Percentiles rank a stretch among this genome's conserved stretches.
These are phyloP conservation scores for Meteorus colon DNA, from an alignment of 2,888 invertebrate species.

Conservation along the genomic window DNA sequence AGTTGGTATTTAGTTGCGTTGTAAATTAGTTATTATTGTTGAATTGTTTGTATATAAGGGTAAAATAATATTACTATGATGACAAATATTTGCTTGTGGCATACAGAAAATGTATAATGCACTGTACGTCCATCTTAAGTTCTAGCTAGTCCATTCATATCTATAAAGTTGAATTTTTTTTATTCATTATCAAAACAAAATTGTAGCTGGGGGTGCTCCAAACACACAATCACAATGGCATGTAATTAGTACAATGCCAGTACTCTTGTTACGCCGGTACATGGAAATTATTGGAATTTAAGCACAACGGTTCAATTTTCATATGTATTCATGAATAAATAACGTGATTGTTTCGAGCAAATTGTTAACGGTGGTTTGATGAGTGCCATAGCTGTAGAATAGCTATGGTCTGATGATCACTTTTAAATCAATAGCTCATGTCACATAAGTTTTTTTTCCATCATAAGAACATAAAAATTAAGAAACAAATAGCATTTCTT, in stretches of 20 bases:
- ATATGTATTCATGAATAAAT: slow-evolving; percentile 16
- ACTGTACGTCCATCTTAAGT: not conserved
- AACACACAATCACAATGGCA: slow-evolving; percentile 23
- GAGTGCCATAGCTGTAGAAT: slow-evolving; percentile 18
- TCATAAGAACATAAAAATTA: not conserved
- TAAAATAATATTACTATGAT: not conserved
- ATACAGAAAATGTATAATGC: slow-evolving; percentile 4
- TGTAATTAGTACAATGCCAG: not conserved
- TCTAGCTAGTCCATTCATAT: slow-evolving; percentile 8
- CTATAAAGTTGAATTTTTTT: not conserved
- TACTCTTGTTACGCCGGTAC: slow-evolving; percentile 4
- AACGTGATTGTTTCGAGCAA: not conserved
- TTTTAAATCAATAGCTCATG: slow-evolving; percentile 1
- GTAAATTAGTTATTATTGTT: not conserved
- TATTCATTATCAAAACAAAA: slow-evolving; percentile 4
- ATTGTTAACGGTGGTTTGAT: slow-evolving; percentile 12
- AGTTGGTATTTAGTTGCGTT: slow-evolving; percentile 6
- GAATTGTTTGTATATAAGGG: not conserved
- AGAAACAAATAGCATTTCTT: slow-evolving; percentile 13
- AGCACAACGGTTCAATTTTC: not conserved
- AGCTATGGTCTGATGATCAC: not conserved
- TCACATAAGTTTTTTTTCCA: not conserved
- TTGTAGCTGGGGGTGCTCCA: slow-evolving; percentile 36
- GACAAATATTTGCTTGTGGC: not conserved
- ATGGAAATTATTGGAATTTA: not conserved